Evolutionary conservation across 2,113 vertebrate species (phyloP), one percentile per base, ranked within the genome.

Genomic region (Calidris pugnax): DNA sequence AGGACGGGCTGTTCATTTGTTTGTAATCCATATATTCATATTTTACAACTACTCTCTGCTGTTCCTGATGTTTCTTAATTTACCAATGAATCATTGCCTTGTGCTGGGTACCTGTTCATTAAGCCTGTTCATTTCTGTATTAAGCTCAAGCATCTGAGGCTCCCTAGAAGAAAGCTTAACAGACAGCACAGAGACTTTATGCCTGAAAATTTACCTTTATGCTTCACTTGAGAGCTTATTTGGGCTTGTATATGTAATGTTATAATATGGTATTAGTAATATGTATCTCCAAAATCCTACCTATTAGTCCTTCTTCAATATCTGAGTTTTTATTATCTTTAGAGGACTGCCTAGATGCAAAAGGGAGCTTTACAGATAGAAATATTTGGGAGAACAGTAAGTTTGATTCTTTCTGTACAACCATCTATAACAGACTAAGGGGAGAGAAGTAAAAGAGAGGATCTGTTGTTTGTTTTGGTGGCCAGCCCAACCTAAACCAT

Each of bases 101-200:
- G 14, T 37, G 10, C 45, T 74, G 41, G 14, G 7, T 90, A 43
- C 16, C 2, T 19, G 23, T 8, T n/a, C n/a, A n/a, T n/a, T 27
- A 76, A 91, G 9, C 4, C 4, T 55, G 22, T 87, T 73, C n/a
- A 63, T 41, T 91, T 82, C 26, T 68, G 4, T 30, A 23, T 50
- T 64, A 16, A 83, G 4, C 10, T 71, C 11, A 41, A 55, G 47
- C 2, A 43, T 8, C 24, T 2, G 2, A 7, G 2, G 4, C 6
- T 74, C 27, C 30, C 21, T 41, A 41, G 17, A 37, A 74, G 19
- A 66, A 84, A 94, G 2, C 4, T 60, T 83, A 64, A 53, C 20
- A 81, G 41, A n/a, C 9, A 62, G 33, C 14, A 17, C 18, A 50
- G 28, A 71, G 64, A 48, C 0, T 51, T 79, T 23, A 6, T 51